Evolutionary conservation across 2,797 vertebrate species (phyloP).

Genomic region (Cynopterus sphinx): DNA sequence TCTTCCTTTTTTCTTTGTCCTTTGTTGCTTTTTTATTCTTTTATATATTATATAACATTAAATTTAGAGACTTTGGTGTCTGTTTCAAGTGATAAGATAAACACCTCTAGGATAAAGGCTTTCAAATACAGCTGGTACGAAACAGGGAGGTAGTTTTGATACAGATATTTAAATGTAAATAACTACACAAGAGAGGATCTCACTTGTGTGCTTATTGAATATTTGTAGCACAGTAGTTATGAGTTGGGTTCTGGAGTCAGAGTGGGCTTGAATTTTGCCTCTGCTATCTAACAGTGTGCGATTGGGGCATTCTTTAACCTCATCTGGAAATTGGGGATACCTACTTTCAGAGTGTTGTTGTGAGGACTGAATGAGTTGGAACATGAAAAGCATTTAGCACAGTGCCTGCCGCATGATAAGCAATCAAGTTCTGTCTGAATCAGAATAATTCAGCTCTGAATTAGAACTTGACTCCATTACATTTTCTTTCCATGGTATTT

Average conservation of each 20-base stretch:
- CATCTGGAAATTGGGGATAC: background rate
- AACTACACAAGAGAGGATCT: background rate
- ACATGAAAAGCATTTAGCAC: background rate
- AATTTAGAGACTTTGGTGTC: background rate
- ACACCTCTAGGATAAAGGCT: background rate
- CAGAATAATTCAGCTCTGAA: background rate
- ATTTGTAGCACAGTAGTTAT: background rate
- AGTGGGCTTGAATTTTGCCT: background rate
- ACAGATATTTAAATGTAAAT: slow-evolving; percentile 8
- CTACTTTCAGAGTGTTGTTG: background rate
- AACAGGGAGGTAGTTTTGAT: background rate
- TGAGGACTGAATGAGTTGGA: background rate
- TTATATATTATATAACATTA: background rate
- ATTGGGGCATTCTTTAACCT: background rate
- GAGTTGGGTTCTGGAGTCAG: background rate
- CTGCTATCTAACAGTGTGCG: background rate
- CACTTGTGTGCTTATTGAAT: background rate
- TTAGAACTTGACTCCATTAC: background rate
- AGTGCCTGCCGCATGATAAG: background rate
- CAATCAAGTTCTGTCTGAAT: background rate
- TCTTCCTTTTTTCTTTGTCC: background rate
- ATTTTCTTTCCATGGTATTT: background rate
- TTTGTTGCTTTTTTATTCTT: background rate
- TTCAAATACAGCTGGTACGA: background rate
- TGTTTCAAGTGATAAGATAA: background rate